Conservation (phyloP, 2,113 vertebrate species). For the Prochilodus magdalenae region DNA sequence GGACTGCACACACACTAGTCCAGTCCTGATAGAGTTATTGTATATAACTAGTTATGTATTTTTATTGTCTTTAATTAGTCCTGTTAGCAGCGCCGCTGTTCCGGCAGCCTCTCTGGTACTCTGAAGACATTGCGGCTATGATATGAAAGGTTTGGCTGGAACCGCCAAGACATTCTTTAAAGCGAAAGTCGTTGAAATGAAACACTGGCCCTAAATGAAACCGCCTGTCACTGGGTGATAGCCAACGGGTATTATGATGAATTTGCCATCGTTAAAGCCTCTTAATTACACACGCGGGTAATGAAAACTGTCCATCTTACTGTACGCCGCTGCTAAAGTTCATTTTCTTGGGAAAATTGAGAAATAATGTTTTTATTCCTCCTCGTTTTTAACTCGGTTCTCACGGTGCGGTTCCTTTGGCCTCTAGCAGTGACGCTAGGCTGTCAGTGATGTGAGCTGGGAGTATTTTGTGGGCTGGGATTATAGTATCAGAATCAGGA, state of each 20-base stretch:
- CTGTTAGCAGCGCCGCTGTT: not conserved
- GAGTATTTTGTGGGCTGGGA: too few species aligned
- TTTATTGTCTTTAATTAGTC: not conserved
- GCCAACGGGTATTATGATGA: slow-evolving; percentile 75
- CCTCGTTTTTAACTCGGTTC: not conserved
- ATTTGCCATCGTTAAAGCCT: slow-evolving; percentile 74
- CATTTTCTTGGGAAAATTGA: slow-evolving; percentile 63
- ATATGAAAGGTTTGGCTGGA: slow-evolving; percentile 64
- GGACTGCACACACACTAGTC: too few species aligned
- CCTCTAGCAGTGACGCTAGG: not conserved
- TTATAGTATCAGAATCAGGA: too few species aligned
- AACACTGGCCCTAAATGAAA: slow-evolving; percentile 66
- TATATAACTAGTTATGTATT: too few species aligned
- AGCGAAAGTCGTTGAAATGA: slow-evolving; percentile 68
- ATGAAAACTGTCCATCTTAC: slow-evolving; percentile 77
- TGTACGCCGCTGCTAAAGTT: slow-evolving; percentile 66
- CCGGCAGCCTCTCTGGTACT: slow-evolving; percentile 6
- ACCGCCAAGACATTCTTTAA: slow-evolving; percentile 53
- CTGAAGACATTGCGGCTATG: slow-evolving; percentile 33
- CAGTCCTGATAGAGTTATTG: too few species aligned
- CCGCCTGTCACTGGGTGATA: slow-evolving; percentile 70
- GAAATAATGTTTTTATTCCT: slow-evolving; percentile 37
- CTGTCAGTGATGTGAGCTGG: not conserved
- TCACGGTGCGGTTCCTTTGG: not conserved
- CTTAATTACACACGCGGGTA: slow-evolving; percentile 73